phyloP scores from a whole-genome alignment of 2,888 invertebrate species.

The Anorthoa munda region DNA sequence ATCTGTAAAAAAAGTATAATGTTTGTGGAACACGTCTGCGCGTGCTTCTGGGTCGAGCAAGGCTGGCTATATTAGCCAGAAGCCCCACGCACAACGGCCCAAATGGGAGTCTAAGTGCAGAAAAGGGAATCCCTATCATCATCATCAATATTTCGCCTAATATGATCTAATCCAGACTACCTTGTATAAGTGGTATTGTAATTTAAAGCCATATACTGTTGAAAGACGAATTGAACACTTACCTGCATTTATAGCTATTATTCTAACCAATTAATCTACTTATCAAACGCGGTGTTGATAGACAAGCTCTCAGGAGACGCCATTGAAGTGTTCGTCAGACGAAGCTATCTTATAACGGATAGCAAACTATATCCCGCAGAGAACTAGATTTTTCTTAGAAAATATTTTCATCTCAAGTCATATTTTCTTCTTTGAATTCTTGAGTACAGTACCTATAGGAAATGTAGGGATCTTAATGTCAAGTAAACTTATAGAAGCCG shows the following conservation, averaged over 20 bases:
- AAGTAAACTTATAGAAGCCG: background rate
- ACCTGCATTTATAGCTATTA: background rate
- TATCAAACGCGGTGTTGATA: conserved; percentile 12
- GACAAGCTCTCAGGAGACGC: conserved; percentile 10
- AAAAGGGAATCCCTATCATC: too few relatives aligned
- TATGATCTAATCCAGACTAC: background rate
- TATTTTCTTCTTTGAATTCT: conserved; percentile 15
- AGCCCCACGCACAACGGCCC: too few relatives aligned
- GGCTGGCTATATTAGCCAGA: too few relatives aligned
- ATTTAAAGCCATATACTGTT: background rate
- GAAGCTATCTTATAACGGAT: conserved; percentile 8
- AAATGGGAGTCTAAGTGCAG: too few relatives aligned
- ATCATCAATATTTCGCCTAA: too few relatives aligned
- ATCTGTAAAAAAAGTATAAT: too few relatives aligned
- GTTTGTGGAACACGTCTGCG: too few relatives aligned
- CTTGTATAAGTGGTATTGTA: background rate
- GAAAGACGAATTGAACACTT: background rate
- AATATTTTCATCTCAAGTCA: conserved; percentile 17
- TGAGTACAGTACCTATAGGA: background rate
- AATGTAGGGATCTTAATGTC: conserved; percentile 8
- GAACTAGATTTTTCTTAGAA: conserved; percentile 4
- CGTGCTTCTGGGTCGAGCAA: too few relatives aligned
- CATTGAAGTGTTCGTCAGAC: background rate
- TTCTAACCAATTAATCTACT: background rate
- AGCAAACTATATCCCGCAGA: conserved; percentile 14